Base-by-base conservation (phyloP, 2,888 invertebrate genomes). In the Lissonota sp. region DNA sequence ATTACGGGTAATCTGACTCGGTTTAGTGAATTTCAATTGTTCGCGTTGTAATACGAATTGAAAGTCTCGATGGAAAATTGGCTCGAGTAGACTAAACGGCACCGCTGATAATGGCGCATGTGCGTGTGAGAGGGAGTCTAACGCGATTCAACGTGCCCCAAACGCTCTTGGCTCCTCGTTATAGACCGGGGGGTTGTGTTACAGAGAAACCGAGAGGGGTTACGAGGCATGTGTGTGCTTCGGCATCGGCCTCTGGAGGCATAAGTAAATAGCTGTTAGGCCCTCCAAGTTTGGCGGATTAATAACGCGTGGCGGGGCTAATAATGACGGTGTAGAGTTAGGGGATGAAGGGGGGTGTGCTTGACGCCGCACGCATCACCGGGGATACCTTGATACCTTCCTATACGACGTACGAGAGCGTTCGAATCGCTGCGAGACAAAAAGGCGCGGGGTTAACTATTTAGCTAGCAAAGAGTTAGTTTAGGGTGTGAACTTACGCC, bases 221-320 rank as follows among this genome's bases (percentile, higher is more conserved):
- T 67, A 58, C 14, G 53, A 53, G 58, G 55, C 62, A 63, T 67
- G 70, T 49, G 46, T 67, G 40, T 62, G 39, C 63, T 70, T 64
- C 70, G 53, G 40, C 57, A 7, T 46, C 44, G 16, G 14, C 7
- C 26, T 26, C 26, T 72, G 51, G 62, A 70, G 37, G 51, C 51
- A 66, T 77, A 80, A 16, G 60, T 46, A 60, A 26, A 26, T 63
- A 53, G 49, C 44, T 60, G 42, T 71, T 76, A 57, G 73, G 71
- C 44, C 60, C 51, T 51, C 84, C 84, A 87, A 88, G 88, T 89
- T 26, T 89, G 86, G 89, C 88, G 90, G 91, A 91, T 91, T 92
- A 91, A 91, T 92, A 92, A 91, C 90, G 90, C 90, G 89, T 90
- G 90, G 86, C 90, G 88, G 88, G 89, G 87, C 79, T 90, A 91